phyloP scores from a whole-genome alignment of 2,888 invertebrate genomes.

The Lithophane leautieri region DNA sequence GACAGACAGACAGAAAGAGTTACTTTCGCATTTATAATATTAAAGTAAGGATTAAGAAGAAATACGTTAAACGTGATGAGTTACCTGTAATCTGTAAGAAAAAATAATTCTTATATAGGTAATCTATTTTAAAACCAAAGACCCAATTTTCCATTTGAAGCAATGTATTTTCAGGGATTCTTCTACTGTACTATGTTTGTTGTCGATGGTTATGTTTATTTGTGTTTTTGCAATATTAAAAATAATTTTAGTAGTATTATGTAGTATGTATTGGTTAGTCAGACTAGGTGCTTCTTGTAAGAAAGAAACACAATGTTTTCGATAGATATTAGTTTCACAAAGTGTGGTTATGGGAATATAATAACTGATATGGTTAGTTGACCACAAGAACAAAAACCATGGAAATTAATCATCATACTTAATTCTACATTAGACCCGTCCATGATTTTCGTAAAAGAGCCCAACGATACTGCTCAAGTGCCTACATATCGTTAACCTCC shows the following conservation, averaged over 20 bases:
- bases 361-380: slow-evolving; percentile 31
- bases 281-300: neutral
- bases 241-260: neutral
- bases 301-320: neutral
- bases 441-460: slow-evolving; percentile 3
- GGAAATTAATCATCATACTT: slow-evolving; percentile 38
- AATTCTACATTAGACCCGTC: slow-evolving; percentile 42
- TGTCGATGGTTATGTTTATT: neutral
- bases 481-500: slow-evolving; percentile 7
- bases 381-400: slow-evolving; percentile 33
- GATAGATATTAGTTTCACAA: slow-evolving; percentile 5
- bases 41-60: no score
- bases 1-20: no score
- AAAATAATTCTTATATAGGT: neutral
- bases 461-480: neutral
- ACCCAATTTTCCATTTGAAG: neutral
- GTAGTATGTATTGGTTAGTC: neutral
- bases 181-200: no score
- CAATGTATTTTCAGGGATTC: neutral
- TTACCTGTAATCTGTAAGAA: no score
- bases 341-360: slow-evolving; percentile 27
- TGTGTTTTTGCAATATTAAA: neutral
- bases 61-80: neutral
- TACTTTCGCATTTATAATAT: no score
- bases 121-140: neutral